phyloP scores from a whole-genome alignment of 23 tunicate species.

The Styela clava region DNA sequence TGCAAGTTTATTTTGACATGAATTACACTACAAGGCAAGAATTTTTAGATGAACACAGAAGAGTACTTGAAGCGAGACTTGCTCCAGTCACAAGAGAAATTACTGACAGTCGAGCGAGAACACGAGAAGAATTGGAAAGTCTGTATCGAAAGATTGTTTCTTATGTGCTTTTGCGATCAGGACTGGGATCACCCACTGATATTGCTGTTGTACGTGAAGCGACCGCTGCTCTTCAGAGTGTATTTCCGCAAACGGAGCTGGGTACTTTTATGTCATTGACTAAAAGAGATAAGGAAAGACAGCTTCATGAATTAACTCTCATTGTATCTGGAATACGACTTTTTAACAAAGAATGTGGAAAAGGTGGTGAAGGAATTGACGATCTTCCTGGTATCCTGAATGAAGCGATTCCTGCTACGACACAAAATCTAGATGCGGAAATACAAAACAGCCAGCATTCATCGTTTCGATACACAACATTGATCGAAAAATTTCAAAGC shows the following conservation, averaged over 20 bases:
- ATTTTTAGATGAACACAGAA: constrained; percentile 90
- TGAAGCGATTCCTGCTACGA: constrained; percentile 96
- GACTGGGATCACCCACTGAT: constrained; percentile 98
- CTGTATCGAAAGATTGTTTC: constrained; percentile 91
- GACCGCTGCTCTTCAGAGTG: constrained; percentile 94
- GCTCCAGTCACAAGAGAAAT: constrained; percentile 90
- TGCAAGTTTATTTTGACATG: constrained; percentile 99
- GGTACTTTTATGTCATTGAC: constrained; percentile 94
- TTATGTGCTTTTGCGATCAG: constrained; percentile 81
- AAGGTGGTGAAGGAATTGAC: constrained; percentile 96
- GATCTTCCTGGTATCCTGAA: constrained; percentile 87
- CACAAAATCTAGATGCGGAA: constrained; percentile 85
- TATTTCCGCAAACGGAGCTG: constrained; percentile 93
- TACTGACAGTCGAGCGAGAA: constrained; percentile 90
- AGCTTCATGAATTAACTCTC: constrained; percentile 85
- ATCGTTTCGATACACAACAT: constrained; percentile 82
- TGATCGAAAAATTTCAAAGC: constrained; percentile 53
- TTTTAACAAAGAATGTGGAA: constrained; percentile 97
- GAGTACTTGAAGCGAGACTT: constrained; percentile 84
- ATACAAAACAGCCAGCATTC: constrained; percentile 85
- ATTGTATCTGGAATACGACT: constrained; percentile 97
- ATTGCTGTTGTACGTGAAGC: constrained; percentile 97
- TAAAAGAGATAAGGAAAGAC: constrained; percentile 91
- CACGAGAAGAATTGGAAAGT: constrained; percentile 96
- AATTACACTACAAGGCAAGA: constrained; percentile 91